Percentiles rank a stretch among this genome's conserved stretches.
Conservation (phyloP, 2,797 vertebrate genomes). For the Buceros bicornis region DNA sequence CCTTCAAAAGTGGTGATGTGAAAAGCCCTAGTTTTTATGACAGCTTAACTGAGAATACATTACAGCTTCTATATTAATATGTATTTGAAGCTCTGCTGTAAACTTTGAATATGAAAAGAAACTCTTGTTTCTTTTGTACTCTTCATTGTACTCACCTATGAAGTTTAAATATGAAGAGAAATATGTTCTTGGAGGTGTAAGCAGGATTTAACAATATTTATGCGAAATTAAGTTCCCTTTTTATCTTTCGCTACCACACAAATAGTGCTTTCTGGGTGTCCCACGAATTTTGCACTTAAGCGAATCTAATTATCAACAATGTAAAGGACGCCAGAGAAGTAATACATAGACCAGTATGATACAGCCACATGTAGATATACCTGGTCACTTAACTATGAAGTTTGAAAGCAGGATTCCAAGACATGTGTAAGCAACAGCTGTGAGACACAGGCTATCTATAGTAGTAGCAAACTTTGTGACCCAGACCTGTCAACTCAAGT, state of each 20-base stretch:
- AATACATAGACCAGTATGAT: background rate
- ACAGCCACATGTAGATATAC: background rate
- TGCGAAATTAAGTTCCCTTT: slow-evolving; percentile 31
- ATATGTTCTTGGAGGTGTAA: slow-evolving; percentile 37
- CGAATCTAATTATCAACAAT: background rate
- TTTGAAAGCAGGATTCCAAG: background rate
- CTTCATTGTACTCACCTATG: slow-evolving; percentile 17
- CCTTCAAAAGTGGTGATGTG: slow-evolving; percentile 82
- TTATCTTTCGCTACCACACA: slow-evolving; percentile 14
- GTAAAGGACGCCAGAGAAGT: background rate
- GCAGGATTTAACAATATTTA: slow-evolving; percentile 60
- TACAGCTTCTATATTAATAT: slow-evolving; percentile 72
- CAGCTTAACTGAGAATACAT: slow-evolving; percentile 77
- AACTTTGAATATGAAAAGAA: slow-evolving; percentile 75
- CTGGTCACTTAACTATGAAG: background rate
- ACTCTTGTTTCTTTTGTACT: background rate
- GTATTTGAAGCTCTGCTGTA: slow-evolving; percentile 73
- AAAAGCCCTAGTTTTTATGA: slow-evolving; percentile 75
- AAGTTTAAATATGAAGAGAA: slow-evolving; percentile 73
- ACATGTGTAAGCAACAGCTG: background rate
- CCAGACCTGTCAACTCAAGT: background rate
- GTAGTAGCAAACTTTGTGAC: background rate
- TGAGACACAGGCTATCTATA: fast-evolving
- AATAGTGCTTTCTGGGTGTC: background rate
- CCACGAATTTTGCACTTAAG: slow-evolving; percentile 24